Conservation (phyloP, 2,113 vertebrate species). For the Hippopotamus amphibius region DNA sequence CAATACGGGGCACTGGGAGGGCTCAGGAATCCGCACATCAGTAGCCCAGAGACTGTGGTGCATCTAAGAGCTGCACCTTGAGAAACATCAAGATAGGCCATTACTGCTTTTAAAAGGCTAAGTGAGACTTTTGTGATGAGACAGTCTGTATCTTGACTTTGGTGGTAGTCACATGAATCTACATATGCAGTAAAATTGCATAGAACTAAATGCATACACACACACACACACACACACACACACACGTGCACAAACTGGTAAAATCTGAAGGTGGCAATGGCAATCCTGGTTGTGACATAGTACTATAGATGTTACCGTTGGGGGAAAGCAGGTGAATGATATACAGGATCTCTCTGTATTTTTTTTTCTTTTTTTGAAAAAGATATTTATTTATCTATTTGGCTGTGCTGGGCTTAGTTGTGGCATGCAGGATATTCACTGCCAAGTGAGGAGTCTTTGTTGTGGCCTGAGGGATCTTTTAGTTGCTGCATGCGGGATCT, state of each 20-base stretch:
- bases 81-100: neutral
- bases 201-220: neutral
- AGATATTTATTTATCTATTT: too few relatives aligned
- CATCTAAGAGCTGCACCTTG: neutral
- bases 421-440: too few relatives aligned
- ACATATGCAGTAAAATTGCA: neutral
- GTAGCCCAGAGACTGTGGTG: neutral
- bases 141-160: neutral
- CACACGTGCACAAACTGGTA: neutral
- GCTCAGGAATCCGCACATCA: neutral
- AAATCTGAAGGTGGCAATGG: neutral
- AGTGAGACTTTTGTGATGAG: neutral
- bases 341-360: neutral
- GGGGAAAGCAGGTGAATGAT: neutral
- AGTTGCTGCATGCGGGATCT: too few relatives aligned
- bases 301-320: neutral
- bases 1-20: neutral
- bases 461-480: too few relatives aligned
- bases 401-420: too few relatives aligned
- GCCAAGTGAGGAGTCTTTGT: too few relatives aligned
- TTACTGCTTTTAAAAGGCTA: neutral
- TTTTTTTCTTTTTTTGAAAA: too few relatives aligned
- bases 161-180: neutral
- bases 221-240: neutral
- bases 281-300: neutral